Conservation (phyloP, 2,888 invertebrate species). For the Pediacus dermestoides region DNA sequence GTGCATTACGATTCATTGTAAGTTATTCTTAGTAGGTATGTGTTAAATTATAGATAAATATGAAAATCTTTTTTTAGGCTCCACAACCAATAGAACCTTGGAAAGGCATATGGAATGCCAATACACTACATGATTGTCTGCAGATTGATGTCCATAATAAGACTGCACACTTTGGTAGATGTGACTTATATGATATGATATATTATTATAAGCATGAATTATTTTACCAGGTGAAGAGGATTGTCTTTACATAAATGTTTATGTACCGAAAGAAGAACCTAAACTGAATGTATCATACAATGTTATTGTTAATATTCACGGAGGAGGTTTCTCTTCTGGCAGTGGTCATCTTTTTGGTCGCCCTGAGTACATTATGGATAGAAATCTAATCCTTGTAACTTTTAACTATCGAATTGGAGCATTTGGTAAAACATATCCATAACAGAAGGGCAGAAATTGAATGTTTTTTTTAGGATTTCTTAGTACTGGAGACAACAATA, state of each 20-base stretch:
- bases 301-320: conserved; percentile 61
- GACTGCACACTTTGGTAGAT: not conserved
- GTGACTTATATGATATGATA: no score
- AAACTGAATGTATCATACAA: conserved; percentile 45
- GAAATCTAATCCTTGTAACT: conserved; percentile 61
- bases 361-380: conserved; percentile 57
- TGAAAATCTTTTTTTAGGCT: conserved; percentile 45
- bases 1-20: conserved; percentile 57
- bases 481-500: conserved; percentile 64
- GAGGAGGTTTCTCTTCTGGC: conserved; percentile 63
- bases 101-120: conserved; percentile 64
- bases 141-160: conserved; percentile 20
- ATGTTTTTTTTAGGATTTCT: no score
- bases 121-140: conserved; percentile 44
- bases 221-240: conserved; percentile 55
- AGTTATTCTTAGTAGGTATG: conserved; percentile 7
- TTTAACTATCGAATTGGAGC: conserved; percentile 59
- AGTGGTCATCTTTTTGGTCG: conserved; percentile 52
- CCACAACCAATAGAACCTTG: conserved; percentile 57
- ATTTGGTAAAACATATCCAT: no score
- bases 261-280: conserved; percentile 49
- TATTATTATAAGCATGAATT: no score
- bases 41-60: not conserved
- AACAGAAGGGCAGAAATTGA: no score
- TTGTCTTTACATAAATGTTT: conserved; percentile 60